Evolutionary conservation across 2,888 invertebrate species (phyloP), one percentile per base, ranked within the genome.

Genomic region (Cryptocheilus praepositus): DNA sequence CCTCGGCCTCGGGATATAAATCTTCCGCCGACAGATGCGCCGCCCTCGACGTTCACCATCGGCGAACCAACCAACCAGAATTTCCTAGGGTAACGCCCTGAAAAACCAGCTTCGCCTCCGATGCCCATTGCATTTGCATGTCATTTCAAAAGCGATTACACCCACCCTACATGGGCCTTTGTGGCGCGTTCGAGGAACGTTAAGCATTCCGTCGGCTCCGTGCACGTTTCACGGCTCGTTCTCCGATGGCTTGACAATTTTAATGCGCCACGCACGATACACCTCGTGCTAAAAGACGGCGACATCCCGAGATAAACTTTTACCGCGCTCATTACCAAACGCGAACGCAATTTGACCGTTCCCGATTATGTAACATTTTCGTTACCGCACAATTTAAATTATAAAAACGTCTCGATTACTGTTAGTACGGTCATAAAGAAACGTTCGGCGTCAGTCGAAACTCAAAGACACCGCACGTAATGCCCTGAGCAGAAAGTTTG

Each of bases 21-120:
- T 87, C 87, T 87, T 83, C 74, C 68, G 82, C 81, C 77, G 87
- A 87, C 87, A 83, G 85, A 86, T 83, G 87, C 86, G 82, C 87
- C 87, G 87, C 87, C 87, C 83, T 84, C 85, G 76, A 81, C 75
- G 77, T 77, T 79, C 79, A 77, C 80, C 79, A 77, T 81, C 85
- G 79, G 85, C 87, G 87, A 87, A 87, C 86, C 87, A 84, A 83
- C 76, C 79, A 79, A 81, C 78, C 81, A 78, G 83, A 83, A 85
- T 85, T 84, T 83, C 80, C 69, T 52, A 84, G 84, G 83, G 86
- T 82, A 80, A 86, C 86, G 86, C 86, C 86, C 85, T 86, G 83
- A 79, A 81, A 85, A 79, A 78, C 77, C 76, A 79, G 75, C 67
- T 76, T 80, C 67, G 71, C 71, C 71, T 76, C 68, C 70, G 65